Conservation (phyloP, 2,797 vertebrate species). For the Valencia hispanica region DNA sequence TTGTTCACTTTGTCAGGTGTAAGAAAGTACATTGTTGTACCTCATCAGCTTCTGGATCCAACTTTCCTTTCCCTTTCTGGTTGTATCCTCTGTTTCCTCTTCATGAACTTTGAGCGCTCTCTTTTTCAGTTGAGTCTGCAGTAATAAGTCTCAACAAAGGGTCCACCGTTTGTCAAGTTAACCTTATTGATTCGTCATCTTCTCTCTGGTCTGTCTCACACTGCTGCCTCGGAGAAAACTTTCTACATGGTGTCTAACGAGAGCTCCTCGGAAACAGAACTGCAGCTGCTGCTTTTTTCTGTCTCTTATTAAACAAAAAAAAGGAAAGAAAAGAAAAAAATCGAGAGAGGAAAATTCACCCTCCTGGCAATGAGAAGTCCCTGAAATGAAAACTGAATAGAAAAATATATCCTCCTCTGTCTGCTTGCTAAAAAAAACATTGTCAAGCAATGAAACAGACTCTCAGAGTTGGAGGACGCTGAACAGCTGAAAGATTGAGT, state of each 20-base stretch:
- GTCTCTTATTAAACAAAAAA: background rate
- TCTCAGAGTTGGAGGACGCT: constrained; percentile 12
- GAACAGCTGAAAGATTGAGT: constrained; percentile 9
- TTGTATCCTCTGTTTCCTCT: constrained; percentile 2
- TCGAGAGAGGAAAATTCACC: constrained; percentile 9
- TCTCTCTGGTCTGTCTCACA: constrained; percentile 18
- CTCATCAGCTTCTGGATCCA: background rate
- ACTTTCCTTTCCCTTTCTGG: constrained; percentile 21
- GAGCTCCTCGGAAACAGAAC: constrained; percentile 19
- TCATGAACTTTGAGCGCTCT: constrained; percentile 11
- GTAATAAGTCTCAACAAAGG: constrained; percentile 22
- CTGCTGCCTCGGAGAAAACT: constrained; percentile 30
- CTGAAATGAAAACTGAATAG: constrained; percentile 32
- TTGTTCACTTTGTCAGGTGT: constrained; percentile 33
- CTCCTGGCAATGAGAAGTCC: constrained; percentile 14
- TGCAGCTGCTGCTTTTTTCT: constrained; percentile 4
- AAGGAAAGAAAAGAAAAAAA: constrained; percentile 12
- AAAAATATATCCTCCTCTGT: constrained; percentile 26
- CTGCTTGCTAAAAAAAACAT: constrained; percentile 20
- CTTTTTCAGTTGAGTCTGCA: constrained; percentile 2
- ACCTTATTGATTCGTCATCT: constrained; percentile 31
- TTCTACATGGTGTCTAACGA: constrained; percentile 7
- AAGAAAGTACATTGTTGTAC: constrained; percentile 13
- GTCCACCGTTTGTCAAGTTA: constrained; percentile 22
- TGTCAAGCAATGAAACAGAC: constrained; percentile 12